These are phyloP conservation scores for Lasioglossum figueresi DNA, from an alignment of 2,888 invertebrate species.

Conservation along the genomic window DNA sequence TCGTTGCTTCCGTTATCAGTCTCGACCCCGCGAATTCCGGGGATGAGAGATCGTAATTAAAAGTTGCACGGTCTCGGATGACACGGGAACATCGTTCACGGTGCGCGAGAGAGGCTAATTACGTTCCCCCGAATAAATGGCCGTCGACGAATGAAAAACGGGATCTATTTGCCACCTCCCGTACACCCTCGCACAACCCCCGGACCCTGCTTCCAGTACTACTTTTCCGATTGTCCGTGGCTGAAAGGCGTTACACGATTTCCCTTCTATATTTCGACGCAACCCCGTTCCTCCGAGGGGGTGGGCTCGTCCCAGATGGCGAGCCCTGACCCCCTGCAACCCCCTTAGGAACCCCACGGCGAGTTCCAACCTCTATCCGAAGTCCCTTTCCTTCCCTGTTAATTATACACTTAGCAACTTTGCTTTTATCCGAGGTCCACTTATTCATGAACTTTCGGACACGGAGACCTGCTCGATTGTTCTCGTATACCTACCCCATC, in stretches of 20 bases:
- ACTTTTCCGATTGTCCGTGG: conserved; percentile 45
- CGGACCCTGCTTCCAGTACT: conserved; percentile 28
- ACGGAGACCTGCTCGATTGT: conserved; percentile 19
- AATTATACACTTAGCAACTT: conserved; percentile 72
- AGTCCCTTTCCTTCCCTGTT: conserved; percentile 47
- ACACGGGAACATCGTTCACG: conserved; percentile 42
- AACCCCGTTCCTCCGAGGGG: conserved; percentile 19
- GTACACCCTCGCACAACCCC: not conserved
- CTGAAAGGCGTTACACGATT: conserved; percentile 55
- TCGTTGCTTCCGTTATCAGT: conserved; percentile 37
- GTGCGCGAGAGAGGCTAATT: conserved; percentile 46
- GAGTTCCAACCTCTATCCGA: conserved; percentile 52
- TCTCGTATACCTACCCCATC: not conserved
- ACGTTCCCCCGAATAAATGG: conserved; percentile 47
- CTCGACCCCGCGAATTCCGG: not conserved
- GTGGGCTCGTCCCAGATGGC: conserved; percentile 46
- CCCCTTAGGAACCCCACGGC: not conserved
- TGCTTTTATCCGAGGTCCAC: conserved; percentile 69
- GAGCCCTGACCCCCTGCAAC: conserved; percentile 43
- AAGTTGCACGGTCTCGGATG: conserved; percentile 37
- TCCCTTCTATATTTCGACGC: conserved; percentile 40
- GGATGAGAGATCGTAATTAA: conserved; percentile 40
- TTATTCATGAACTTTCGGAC: conserved; percentile 64
- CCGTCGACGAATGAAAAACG: conserved; percentile 47
- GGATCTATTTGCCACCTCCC: conserved; percentile 14